Percentiles rank a stretch among this genome's conserved stretches.
phyloP scores from a whole-genome alignment of 2,888 invertebrate species.

The Sicus ferrugineus region DNA sequence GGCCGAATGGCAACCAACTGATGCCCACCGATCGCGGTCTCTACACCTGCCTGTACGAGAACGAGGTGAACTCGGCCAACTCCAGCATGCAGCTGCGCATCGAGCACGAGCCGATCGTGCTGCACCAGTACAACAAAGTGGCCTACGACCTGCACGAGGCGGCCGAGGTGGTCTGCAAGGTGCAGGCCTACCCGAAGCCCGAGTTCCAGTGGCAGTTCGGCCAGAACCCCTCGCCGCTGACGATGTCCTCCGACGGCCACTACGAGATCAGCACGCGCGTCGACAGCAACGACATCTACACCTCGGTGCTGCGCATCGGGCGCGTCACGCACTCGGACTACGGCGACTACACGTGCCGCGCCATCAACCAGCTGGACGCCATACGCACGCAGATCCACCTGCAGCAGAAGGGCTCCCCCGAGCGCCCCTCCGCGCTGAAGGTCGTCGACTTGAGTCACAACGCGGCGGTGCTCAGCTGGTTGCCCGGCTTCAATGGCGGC shows the following conservation, averaged over 20 bases:
- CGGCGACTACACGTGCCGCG: conserved; percentile 90
- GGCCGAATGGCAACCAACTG: conserved; percentile 79
- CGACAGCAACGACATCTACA: conserved; percentile 85
- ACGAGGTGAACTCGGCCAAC: conserved; percentile 87
- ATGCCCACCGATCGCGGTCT: conserved; percentile 85
- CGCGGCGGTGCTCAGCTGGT: conserved; percentile 84
- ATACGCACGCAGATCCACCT: conserved; percentile 79
- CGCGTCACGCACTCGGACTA: conserved; percentile 83
- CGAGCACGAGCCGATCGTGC: conserved; percentile 88
- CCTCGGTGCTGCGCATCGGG: conserved; percentile 77
- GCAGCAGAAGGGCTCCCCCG: conserved; percentile 87
- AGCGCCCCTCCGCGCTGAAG: conserved; percentile 77
- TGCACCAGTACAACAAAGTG: conserved; percentile 86
- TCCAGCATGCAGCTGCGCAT: conserved; percentile 90
- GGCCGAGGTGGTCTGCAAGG: conserved; percentile 85
- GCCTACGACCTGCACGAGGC: conserved; percentile 85
- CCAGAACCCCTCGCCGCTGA: conserved; percentile 75
- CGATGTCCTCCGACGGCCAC: conserved; percentile 83
- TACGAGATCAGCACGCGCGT: conserved; percentile 83
- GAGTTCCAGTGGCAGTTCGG: conserved; percentile 92
- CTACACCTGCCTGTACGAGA: conserved; percentile 87
- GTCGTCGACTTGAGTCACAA: conserved; percentile 80
- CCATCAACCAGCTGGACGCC: conserved; percentile 83
- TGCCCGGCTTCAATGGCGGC: conserved; percentile 90
- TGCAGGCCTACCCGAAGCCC: conserved; percentile 91